Evolutionary conservation across 2,888 invertebrate species (phyloP).

Genomic region (Deilephila elpenor): DNA sequence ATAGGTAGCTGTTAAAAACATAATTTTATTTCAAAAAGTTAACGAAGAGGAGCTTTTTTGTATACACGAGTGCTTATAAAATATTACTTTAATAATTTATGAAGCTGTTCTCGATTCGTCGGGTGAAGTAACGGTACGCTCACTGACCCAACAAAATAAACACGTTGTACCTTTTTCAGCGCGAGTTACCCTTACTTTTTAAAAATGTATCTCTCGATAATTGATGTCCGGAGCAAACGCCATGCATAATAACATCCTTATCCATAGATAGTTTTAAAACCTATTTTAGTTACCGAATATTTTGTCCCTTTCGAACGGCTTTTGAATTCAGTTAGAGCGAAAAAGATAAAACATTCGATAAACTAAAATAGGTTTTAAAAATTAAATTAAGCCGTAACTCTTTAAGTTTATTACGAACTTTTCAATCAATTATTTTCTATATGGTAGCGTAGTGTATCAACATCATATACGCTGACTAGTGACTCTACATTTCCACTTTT

Average conservation of each 20-base stretch:
- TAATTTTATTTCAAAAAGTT: background rate
- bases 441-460: too few species aligned
- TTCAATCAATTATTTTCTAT: too few species aligned
- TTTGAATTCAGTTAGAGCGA: too few species aligned
- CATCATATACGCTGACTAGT: too few species aligned
- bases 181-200: background rate
- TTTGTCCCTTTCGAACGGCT: too few species aligned
- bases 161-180: background rate
- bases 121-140: constrained; percentile 16
- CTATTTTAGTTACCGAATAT: too few species aligned
- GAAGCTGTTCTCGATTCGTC: constrained; percentile 6
- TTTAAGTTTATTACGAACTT: too few species aligned
- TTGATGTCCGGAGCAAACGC: background rate
- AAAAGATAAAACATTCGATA: too few species aligned
- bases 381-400: too few species aligned
- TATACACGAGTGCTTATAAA: background rate
- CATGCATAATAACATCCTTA: background rate
- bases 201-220: background rate
- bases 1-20: background rate
- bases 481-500: background rate
- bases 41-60: background rate
- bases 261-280: too few species aligned
- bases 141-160: constrained; percentile 3
- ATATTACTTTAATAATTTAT: background rate
- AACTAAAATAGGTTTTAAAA: too few species aligned